Evolutionary conservation across 2,888 invertebrate genomes (phyloP).

Genomic region (Rugalucina vietnamica): DNA sequence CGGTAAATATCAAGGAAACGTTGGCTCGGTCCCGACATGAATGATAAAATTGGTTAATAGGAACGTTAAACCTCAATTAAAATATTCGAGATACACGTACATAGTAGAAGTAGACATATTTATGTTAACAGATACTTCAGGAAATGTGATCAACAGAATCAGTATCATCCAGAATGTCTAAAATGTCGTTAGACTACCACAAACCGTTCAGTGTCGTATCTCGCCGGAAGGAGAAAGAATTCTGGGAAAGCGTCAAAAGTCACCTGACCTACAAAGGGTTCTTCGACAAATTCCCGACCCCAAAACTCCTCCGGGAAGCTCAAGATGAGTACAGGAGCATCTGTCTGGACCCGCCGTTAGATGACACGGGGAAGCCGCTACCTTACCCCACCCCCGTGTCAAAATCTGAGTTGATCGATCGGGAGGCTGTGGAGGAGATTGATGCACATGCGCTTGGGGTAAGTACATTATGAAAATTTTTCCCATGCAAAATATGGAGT

Average conservation of each 20-base stretch:
- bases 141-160: not conserved
- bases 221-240: slow-evolving; percentile 60
- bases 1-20: not conserved
- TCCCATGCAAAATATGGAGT: too few relatives aligned
- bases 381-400: slow-evolving; percentile 62
- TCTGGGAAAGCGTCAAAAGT: slow-evolving; percentile 61
- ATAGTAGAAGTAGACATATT: not conserved
- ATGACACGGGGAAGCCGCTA: slow-evolving; percentile 65
- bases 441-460: slow-evolving; percentile 70
- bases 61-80: too few relatives aligned
- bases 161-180: not conserved
- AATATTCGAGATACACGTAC: too few relatives aligned
- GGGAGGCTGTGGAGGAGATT: slow-evolving; percentile 58
- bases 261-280: slow-evolving; percentile 62
- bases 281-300: slow-evolving; percentile 65
- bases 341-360: slow-evolving; percentile 57
- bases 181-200: not conserved
- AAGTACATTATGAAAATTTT: too few relatives aligned
- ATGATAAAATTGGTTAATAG: not conserved
- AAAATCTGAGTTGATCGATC: slow-evolving; percentile 63
- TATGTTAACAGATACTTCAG: not conserved
- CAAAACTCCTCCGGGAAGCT: slow-evolving; percentile 65
- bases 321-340: slow-evolving; percentile 66
- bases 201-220: slow-evolving; percentile 12
- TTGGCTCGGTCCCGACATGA: not conserved